Percentiles rank a stretch among this genome's conserved stretches.
Conservation (phyloP, 2,113 vertebrate genomes). For the Callipepla squamata region DNA sequence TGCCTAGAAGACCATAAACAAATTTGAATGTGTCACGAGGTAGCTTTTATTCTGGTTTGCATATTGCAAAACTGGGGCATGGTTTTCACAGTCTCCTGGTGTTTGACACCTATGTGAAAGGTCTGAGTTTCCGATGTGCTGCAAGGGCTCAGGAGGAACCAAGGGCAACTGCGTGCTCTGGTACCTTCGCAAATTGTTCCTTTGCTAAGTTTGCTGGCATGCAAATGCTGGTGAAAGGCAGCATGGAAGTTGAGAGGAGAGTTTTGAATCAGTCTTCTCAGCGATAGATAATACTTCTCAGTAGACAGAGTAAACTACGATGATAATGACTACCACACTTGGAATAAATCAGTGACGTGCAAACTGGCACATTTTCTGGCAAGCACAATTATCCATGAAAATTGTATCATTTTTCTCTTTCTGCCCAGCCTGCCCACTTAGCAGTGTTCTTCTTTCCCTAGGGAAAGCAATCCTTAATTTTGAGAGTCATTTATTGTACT, state of each 20-base stretch:
- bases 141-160: fast-evolving
- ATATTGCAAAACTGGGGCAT: background rate
- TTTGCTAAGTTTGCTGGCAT: background rate
- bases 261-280: background rate
- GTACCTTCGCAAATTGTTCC: background rate
- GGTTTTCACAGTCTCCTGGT: background rate
- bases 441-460: background rate
- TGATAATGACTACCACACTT: background rate
- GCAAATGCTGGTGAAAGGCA: background rate
- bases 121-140: background rate
- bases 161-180: background rate
- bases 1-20: background rate
- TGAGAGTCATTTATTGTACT: background rate
- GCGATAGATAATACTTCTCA: background rate
- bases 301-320: background rate
- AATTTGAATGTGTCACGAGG: background rate
- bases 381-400: background rate
- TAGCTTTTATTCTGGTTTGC: background rate
- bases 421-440: background rate
- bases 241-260: background rate
- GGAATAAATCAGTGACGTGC: background rate
- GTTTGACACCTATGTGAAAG: background rate
- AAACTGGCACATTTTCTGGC: background rate
- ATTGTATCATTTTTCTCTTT: background rate
- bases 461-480: background rate